These are phyloP conservation scores for Macrotrachela quadricornifera DNA, from an alignment of 1,140 invertebrate species.

Conservation along the genomic window DNA sequence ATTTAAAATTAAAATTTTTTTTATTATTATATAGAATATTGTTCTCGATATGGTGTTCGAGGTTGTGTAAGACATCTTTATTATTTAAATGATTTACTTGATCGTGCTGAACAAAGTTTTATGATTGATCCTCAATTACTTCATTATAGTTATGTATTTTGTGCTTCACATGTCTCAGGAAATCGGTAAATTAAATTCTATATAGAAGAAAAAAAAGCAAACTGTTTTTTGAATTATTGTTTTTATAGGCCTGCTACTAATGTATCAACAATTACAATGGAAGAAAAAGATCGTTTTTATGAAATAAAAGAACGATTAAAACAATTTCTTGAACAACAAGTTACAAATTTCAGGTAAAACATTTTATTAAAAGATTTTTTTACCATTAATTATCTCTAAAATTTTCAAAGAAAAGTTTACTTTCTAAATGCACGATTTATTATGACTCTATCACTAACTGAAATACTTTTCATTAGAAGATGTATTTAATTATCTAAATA, in stretches of 20 bases:
- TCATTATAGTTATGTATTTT: conserved; percentile 95
- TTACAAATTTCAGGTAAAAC: conserved; percentile 88
- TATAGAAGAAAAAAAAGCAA: too few species aligned
- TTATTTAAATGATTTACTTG: conserved; percentile 81
- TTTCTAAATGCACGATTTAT: too few species aligned
- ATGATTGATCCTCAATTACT: conserved; percentile 95
- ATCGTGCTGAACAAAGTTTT: conserved; percentile 72
- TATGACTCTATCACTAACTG: too few species aligned
- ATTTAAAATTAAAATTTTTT: too few species aligned
- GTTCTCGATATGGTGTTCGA: conserved; percentile 81
- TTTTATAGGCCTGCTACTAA: too few species aligned
- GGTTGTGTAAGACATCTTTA: conserved; percentile 86
- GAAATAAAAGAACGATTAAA: conserved; percentile 83
- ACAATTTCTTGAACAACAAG: conserved; percentile 81
- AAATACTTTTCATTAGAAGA: too few species aligned
- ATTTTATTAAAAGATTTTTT: too few species aligned
- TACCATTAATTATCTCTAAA: too few species aligned
- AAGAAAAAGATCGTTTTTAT: conserved; percentile 92
- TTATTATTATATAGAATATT: conserved; percentile 60
- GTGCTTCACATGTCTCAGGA: conserved; percentile 84
- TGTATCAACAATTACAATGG: conserved; percentile 59
- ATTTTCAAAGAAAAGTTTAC: too few species aligned
- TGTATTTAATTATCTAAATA: too few species aligned
- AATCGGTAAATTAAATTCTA: too few species aligned
- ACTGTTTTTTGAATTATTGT: too few species aligned